These are phyloP conservation scores for Lophura nycthemera DNA, from an alignment of 2,113 vertebrate genomes.

Conservation along the genomic window DNA sequence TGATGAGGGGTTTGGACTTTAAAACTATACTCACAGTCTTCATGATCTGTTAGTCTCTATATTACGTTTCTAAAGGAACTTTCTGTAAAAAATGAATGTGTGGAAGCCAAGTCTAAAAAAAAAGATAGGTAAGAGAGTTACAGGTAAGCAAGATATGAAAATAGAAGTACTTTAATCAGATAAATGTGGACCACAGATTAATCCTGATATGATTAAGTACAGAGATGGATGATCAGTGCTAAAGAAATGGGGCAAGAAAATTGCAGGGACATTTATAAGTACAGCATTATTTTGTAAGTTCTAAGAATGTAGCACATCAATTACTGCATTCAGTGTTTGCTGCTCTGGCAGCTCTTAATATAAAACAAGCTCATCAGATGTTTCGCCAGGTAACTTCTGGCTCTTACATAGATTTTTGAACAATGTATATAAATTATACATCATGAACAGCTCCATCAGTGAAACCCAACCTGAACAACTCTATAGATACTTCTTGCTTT, in stretches of 20 bases:
- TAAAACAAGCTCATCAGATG: constrained; percentile 34
- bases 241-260: not conserved
- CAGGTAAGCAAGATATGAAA: not conserved
- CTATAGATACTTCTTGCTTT: not conserved
- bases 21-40: constrained; percentile 4
- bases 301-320: not conserved
- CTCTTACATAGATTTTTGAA: constrained; percentile 19
- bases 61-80: not conserved
- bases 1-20: constrained; percentile 58
- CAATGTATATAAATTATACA: not conserved
- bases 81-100: not conserved
- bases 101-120: not conserved
- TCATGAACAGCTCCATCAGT: not conserved
- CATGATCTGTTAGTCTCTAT: not conserved
- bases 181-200: not conserved
- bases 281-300: not conserved
- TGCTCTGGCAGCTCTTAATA: not conserved
- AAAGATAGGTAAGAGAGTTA: not conserved
- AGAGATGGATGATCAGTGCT: not conserved
- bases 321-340: not conserved
- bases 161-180: not conserved
- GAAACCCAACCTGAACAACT: not conserved
- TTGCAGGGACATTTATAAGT: not conserved
- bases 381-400: constrained; percentile 51
- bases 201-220: not conserved